Evolutionary conservation across 2,888 invertebrate genomes (phyloP).

Genomic region (Heliconius erato): DNA sequence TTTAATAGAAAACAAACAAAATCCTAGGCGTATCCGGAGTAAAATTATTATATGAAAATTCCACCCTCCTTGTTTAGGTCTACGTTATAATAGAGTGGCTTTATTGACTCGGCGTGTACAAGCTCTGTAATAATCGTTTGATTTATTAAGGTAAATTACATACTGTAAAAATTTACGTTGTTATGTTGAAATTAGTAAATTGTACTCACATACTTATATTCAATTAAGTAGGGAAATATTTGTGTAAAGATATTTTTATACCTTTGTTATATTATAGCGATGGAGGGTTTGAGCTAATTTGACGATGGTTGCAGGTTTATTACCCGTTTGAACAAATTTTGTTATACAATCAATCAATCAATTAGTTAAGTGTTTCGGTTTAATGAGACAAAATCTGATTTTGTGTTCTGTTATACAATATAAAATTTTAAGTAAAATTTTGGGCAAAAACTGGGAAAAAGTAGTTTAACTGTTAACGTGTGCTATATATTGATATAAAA

Average conservation of each 20-base stretch:
- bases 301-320: background rate
- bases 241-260: background rate
- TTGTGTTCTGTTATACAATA: no score
- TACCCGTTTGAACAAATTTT: background rate
- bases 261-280: background rate
- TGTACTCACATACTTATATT: slow-evolving; percentile 6
- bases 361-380: no score
- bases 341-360: no score
- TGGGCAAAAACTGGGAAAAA: no score
- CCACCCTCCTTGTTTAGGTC: background rate
- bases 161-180: slow-evolving; percentile 6
- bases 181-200: slow-evolving; percentile 9
- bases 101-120: slow-evolving; percentile 21
- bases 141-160: slow-evolving; percentile 23
- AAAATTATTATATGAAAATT: slow-evolving; percentile 5
- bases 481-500: no score
- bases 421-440: no score
- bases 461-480: no score
- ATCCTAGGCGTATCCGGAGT: background rate
- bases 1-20: slow-evolving; percentile 12
- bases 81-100: slow-evolving; percentile 11
- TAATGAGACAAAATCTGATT: no score
- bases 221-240: background rate
- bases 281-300: background rate
- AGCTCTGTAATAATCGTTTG: slow-evolving; percentile 21